Evolutionary conservation across 2,797 vertebrate genomes (phyloP).

Genomic region (Lagodon rhomboides): DNA sequence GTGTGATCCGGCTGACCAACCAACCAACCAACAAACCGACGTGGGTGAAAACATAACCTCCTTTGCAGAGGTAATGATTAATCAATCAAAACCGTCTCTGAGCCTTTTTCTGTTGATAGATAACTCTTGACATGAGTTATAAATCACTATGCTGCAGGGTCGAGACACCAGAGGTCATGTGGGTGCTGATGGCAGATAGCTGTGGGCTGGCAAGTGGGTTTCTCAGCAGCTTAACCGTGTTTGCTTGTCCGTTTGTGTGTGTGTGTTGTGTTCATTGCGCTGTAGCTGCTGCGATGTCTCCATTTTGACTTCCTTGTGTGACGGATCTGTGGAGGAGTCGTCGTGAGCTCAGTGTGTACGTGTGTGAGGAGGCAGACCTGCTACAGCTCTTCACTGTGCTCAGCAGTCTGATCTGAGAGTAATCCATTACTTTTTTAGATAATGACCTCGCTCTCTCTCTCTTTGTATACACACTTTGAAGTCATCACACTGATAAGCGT

Average conservation of each 20-base stretch:
- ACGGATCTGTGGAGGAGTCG: conserved; percentile 63
- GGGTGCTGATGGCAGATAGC: neutral
- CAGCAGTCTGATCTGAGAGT: conserved; percentile 85
- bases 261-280: conserved; percentile 16
- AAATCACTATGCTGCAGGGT: neutral
- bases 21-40: no score
- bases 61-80: neutral
- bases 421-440: conserved; percentile 87
- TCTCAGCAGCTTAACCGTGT: neutral
- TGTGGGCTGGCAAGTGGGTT: neutral
- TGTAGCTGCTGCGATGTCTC: conserved; percentile 65
- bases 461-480: conserved; percentile 74
- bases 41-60: no score
- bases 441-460: conserved; percentile 78
- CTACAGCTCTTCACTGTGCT: conserved; percentile 71
- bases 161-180: conserved; percentile 28
- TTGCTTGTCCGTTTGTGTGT: neutral
- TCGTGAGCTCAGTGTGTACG: conserved; percentile 59
- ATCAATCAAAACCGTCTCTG: neutral
- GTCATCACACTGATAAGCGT: conserved; percentile 74
- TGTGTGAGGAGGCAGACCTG: conserved; percentile 55
- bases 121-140: neutral
- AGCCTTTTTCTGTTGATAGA: neutral
- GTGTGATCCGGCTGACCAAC: no score
- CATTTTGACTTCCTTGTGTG: conserved; percentile 69